Evolutionary conservation across 1,140 invertebrate genomes (phyloP).

Genomic region (Sitobion miscanthi): DNA sequence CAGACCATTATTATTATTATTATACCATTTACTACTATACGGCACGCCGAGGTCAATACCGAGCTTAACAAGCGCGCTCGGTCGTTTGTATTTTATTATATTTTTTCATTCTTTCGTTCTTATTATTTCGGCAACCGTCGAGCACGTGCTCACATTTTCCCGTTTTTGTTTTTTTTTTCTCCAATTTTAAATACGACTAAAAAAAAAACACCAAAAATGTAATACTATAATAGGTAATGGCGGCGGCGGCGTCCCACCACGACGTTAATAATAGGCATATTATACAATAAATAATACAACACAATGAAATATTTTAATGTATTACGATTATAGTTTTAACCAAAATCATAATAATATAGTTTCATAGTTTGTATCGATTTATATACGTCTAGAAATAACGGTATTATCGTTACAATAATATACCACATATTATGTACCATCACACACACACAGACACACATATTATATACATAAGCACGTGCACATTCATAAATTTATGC

Average conservation of each 20-base stretch:
- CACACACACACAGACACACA: background rate
- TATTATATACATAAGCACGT: background rate
- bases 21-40: background rate
- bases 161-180: background rate
- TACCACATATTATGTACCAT: background rate
- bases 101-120: background rate
- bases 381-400: background rate
- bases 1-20: slow-evolving; percentile 21
- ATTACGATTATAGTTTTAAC: background rate
- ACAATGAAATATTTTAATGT: background rate
- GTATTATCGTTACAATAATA: background rate
- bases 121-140: background rate
- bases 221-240: too few species aligned
- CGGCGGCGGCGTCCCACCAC: too few species aligned
- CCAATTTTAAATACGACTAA: background rate
- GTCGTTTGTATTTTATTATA: too few species aligned
- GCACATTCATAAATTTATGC: background rate
- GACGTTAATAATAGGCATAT: too few species aligned
- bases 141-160: background rate
- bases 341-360: background rate
- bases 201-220: background rate
- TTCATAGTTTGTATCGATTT: background rate
- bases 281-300: background rate
- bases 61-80: background rate
- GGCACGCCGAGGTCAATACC: slow-evolving; percentile 1